Evolutionary conservation across 2,888 invertebrate species (phyloP).

Genomic region (Gerris lacustris): DNA sequence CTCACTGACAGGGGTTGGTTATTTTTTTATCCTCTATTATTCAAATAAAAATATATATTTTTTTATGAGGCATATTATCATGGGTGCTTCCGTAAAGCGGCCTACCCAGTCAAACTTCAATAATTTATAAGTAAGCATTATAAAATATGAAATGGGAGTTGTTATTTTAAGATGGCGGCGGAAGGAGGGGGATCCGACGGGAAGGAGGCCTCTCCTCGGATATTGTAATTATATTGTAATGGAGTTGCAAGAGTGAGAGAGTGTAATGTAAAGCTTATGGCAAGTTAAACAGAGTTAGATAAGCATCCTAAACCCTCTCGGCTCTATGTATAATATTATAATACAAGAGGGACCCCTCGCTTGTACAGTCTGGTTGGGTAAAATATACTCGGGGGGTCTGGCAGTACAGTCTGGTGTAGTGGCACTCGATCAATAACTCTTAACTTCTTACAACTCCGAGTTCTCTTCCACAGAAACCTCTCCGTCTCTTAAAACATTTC

Average conservation of each 20-base stretch:
- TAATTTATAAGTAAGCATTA: too few relatives aligned
- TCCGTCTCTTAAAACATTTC: too few relatives aligned
- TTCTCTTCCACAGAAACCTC: too few relatives aligned
- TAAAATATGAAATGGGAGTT: too few relatives aligned
- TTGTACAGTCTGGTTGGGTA: background rate
- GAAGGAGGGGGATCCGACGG: background rate
- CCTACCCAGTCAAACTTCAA: too few relatives aligned
- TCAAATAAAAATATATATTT: too few relatives aligned
- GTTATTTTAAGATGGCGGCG: background rate
- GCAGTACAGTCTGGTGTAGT: background rate
- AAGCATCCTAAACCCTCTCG: background rate
- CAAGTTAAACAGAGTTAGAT: background rate
- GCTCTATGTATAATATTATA: background rate
- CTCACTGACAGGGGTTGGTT: too few relatives aligned
- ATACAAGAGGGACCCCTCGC: background rate
- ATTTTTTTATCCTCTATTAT: too few relatives aligned
- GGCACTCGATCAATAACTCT: background rate
- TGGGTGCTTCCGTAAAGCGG: too few relatives aligned
- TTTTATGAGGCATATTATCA: too few relatives aligned
- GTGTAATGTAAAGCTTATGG: background rate
- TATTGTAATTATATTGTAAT: slow-evolving; percentile 5
- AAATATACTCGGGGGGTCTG: background rate
- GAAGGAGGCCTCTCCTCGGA: background rate
- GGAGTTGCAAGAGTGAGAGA: background rate
- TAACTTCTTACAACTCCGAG: background rate